Evolutionary conservation across 37 sponge, comb jelly and placozoan genomes (phyloP), one percentile per base, ranked within the genome.

Genomic region (Crambe crambe): DNA sequence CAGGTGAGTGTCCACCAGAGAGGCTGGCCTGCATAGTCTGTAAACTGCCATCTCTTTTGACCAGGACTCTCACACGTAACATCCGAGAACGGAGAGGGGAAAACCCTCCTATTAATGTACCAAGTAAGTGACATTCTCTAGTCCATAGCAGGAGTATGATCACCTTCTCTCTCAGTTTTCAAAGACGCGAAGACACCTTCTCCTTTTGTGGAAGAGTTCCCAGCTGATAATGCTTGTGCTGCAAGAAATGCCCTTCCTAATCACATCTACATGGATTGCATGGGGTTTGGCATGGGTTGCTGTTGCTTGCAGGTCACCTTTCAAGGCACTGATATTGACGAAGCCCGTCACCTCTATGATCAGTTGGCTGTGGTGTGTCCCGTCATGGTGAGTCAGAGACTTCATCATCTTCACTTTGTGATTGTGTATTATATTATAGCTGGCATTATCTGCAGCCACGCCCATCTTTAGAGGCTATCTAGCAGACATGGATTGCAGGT

Each of bases 261-360:
- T 71, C 98, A 97, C 71, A 83, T 97, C 72, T 97, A 97, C 87
- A 83, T 93, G 85, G 98, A 97, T 74, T 87, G 89, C 56, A 97
- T 93, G 98, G 96, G 96, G 15, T 90, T 93, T 78, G 98, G 98
- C 25, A 97, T 97, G 98, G 94, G 98, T n/a, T 90, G 89, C 54
- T 86, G 83, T 69, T 97, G 98, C 59, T 60, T 97, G 12, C 98
- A 97, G 90, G 89, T 97, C 15, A 95, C 97, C 10, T 95, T 89
- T 37, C 96, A 97, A 64, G 91, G 93, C 23, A 90, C 91, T 85
- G 81, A 88, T 56, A 37, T 97, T 36, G 81, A 87, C 2, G 96
- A 97, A 60, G 94, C 92, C 1, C 56, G 93, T 35, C 75, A 77
- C 35, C 70, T 97, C 63, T 97, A 97, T 43, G 98, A 97, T 69